Evolutionary conservation across 2,888 invertebrate genomes (phyloP).

Genomic region (Crematogaster levior): DNA sequence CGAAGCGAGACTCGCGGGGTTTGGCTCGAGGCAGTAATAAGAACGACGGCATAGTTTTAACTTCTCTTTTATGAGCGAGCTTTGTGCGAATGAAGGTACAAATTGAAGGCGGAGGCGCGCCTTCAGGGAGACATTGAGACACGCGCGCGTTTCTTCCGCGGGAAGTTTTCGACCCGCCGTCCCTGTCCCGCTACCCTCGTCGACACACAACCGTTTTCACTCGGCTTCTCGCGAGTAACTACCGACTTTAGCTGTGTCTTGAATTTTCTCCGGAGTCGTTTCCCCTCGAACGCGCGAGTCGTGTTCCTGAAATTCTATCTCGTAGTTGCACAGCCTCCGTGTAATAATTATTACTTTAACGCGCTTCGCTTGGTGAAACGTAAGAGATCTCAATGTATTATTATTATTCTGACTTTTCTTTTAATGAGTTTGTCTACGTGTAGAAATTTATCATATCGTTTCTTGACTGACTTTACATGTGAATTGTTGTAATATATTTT

Average conservation of each 20-base stretch:
- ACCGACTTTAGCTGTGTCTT: conserved; percentile 20
- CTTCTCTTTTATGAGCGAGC: conserved; percentile 84
- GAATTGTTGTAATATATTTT: neutral
- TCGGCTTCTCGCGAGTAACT: conserved; percentile 27
- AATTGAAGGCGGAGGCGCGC: conserved; percentile 81
- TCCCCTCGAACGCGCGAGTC: conserved; percentile 26
- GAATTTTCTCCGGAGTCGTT: conserved; percentile 44
- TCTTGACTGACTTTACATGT: neutral
- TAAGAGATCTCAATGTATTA: conserved; percentile 8
- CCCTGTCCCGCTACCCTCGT: neutral
- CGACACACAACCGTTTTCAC: conserved; percentile 9
- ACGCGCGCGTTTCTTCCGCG: conserved; percentile 74
- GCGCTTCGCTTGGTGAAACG: neutral
- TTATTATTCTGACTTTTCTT: neutral
- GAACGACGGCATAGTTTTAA: conserved; percentile 86
- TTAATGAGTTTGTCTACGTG: neutral
- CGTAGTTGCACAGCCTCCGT: conserved; percentile 25
- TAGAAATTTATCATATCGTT: neutral
- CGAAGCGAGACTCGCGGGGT: conserved; percentile 66
- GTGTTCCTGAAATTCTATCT: conserved; percentile 27
- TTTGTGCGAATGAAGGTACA: conserved; percentile 86
- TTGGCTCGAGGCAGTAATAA: conserved; percentile 85
- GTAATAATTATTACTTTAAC: conserved; percentile 42
- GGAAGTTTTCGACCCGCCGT: neutral
- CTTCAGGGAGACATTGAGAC: conserved; percentile 86